Base-by-base conservation (phyloP, 1,140 invertebrate species). In the Papilio polyxenes region DNA sequence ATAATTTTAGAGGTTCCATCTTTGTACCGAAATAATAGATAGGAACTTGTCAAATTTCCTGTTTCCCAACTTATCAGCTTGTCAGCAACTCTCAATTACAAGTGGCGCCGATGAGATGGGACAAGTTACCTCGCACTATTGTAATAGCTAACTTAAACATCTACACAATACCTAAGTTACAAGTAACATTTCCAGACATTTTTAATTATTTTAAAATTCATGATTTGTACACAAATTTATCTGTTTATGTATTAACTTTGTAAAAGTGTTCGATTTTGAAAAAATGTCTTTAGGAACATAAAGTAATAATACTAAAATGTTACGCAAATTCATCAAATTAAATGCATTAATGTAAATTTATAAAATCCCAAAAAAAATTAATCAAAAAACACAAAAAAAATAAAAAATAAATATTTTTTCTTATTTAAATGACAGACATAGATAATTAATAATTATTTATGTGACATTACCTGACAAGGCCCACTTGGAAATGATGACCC, bases 401-500 rank as follows among this genome's bases (percentile, higher is more conserved):
- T 6, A 44, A 44, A 44, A 44, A 44, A 44, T 0, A 6, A 7
- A 0, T 2, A 2, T 44, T 44, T 44, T 44, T 44, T 44, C 40
- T 44, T 44, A 44, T 6, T 44, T 44, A 44, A 44, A 44, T 6
- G 40, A 44, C 40, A 4, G 40, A 44, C 40, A 7, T 44, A 44
- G 1, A 44, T 44, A 44, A 44, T 44, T 44, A 44, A 44, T 7
- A 44, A 44, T 7, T 6, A 44, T 44, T 44, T 44, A 31, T 44
- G 3, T 44, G 40, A 23, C 20, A 94, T 95, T 94, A 98, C 97
- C 97, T 98, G 78, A 99, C 97, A 85, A 98, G 95, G 93, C 98
- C 98, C 83, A 99, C 96, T 94, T 98, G 96, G 89, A 98, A 98
- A 87, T 97, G 97, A 85, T 95, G 96, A 88, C 96, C 95, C 85